Evolutionary conservation across 2,113 vertebrate species (phyloP), one percentile per base, ranked within the genome.

Genomic region (Cairina moschata): DNA sequence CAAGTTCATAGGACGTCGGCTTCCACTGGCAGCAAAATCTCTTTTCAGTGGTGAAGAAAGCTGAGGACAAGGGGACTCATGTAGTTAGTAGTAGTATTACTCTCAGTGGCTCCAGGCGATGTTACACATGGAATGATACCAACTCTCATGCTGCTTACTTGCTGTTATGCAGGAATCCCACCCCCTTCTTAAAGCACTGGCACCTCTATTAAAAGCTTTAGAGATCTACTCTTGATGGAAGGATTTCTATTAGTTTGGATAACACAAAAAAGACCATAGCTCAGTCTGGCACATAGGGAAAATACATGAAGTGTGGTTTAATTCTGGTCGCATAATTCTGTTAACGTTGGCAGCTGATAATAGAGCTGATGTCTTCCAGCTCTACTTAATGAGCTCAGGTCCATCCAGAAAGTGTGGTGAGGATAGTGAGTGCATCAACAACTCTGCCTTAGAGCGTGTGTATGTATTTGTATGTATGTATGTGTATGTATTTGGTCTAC

Each of bases 331-430:
- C 20, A 14, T 78, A 87, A 94, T 91, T 89, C 26, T 40, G 44
- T 74, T 87, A 4, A 4, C 76, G 94, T 75, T 95, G 85, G 56
- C 65, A 89, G 44, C 59, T 65, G n/a, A 76, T 13, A 3, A 20
- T 48, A 67, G 60, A 92, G 67, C 40, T 44, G 48, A 46, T 85
- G 29, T 83, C 82, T 88, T 94, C 54, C 44, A 87, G 67, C 79
- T 95, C 88, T 32, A 63, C 25, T 72, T 91, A 96, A 93, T 92
- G 82, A 95, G 55, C 31, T 90, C 34, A 25, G 20, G 90, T 93
- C 67, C 11, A 13, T 65, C 60, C 42, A 89, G 83, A 42, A 95
- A 93, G 44, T 36, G 25, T 22, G 32, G 26, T 26, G n/a, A 77
- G 66, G 40, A 85, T 87, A 77, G 63, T 18, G 67, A 91, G 56